Evolutionary conservation across 2,888 invertebrate genomes (phyloP).

Genomic region (Heliconius ismenius): DNA sequence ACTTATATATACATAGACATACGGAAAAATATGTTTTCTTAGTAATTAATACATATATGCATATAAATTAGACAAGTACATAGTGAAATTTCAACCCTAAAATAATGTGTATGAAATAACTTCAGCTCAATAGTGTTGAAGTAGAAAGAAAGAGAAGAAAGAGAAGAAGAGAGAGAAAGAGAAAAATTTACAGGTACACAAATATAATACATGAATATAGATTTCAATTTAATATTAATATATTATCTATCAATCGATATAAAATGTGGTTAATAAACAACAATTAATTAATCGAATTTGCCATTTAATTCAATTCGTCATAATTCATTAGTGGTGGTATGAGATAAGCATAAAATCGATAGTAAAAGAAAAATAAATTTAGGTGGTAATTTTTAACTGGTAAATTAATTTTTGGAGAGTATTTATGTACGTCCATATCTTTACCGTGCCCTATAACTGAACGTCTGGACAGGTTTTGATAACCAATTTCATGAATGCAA

Average conservation of each 20-base stretch:
- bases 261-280: background rate
- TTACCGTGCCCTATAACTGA: too few species aligned
- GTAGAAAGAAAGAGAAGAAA: too few species aligned
- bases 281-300: background rate
- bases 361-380: background rate
- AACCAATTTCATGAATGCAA: too few species aligned
- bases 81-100: too few species aligned
- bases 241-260: background rate
- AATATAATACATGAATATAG: background rate
- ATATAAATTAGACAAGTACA: background rate
- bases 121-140: too few species aligned
- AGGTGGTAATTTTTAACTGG: too few species aligned
- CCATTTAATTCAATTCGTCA: conserved; percentile 1
- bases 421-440: too few species aligned
- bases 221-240: background rate
- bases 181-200: too few species aligned
- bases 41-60: background rate
- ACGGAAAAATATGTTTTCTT: conserved; percentile 17
- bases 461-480: too few species aligned
- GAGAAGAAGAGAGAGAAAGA: too few species aligned
- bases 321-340: background rate
- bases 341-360: conserved; percentile 1
- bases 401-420: too few species aligned
- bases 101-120: too few species aligned
- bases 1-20: background rate